Evolutionary conservation across 2,888 invertebrate species (phyloP), one percentile per base, ranked within the genome.

Genomic region (Holacanthella duospinosa): DNA sequence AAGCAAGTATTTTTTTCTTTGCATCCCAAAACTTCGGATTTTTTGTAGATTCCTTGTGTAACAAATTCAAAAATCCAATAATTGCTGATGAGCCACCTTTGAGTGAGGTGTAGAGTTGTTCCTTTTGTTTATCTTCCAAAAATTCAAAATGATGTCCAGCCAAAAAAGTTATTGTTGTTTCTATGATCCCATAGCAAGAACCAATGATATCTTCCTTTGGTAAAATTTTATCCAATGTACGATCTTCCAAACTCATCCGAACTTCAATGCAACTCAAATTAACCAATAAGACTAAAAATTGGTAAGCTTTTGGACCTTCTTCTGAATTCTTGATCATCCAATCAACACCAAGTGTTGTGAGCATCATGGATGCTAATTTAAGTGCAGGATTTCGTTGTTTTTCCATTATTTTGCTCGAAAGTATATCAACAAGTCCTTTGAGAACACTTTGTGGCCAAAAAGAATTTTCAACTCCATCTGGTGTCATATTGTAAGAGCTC

Each of bases 221-320:
- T 76, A 85, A 84, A 1, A 89, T 86, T 74, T 88, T 84, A 76
- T 89, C 88, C 71, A 92, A 82, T 4, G 75, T 86, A 74, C 87
- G 86, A 69, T 91, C 89, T 75, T 94, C 94, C 68, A 94, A 80
- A 72, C 91, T 89, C 93, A 95, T 93, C 74, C 93, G 84, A 1
- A 94, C 87, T 82, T 95, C 94, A 75, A 94, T 89, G 59, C 92
- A 90, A 73, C 89, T 86, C 63, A 95, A 79, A 76, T 94, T 93
- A 63, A 93, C 84, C 27, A 89, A 77, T 16, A 93, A 78, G 25
- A 93, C 79, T 74, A 92, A 87, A 74, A 89, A 86, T 78, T 89
- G 88, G 64, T 82, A 82, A 63, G 89, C 89, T 71, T 84, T 83
- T 77, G 89, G 88, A 73, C 83, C 83, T 36, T 66, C 67, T 29